Conservation (phyloP, 2,888 invertebrate species). For the Polymixis lichenea region DNA sequence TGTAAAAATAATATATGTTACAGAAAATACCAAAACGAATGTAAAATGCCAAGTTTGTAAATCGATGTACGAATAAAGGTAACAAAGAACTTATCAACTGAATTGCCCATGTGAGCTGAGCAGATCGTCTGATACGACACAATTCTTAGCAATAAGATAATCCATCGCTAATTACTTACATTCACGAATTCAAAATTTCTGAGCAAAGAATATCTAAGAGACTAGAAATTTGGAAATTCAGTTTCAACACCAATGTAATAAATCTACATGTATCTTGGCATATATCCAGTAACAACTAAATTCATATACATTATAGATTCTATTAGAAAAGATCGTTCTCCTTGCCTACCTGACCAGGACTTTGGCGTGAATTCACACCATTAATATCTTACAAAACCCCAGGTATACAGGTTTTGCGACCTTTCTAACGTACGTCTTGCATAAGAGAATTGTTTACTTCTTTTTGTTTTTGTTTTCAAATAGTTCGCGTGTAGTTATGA, state of each 20-base stretch:
- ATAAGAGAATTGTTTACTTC: conserved; percentile 61
- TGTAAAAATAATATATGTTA: conserved; percentile 12
- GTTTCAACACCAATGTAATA: background rate
- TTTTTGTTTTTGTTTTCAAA: conserved; percentile 75
- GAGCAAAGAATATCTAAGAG: background rate
- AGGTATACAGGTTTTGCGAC: conserved; percentile 53
- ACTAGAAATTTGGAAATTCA: background rate
- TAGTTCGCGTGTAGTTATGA: conserved; percentile 67
- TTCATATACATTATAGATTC: background rate
- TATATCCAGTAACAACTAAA: background rate
- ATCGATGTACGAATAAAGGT: conserved; percentile 4
- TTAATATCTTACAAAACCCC: conserved; percentile 31
- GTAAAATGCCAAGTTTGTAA: conserved; percentile 18
- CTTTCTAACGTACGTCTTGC: conserved; percentile 49
- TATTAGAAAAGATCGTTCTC: background rate
- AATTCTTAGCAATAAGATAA: conserved; percentile 8
- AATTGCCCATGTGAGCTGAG: conserved; percentile 19
- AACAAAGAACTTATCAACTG: conserved; percentile 39
- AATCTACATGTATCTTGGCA: no score
- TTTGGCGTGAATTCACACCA: conserved; percentile 25
- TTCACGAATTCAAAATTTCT: background rate
- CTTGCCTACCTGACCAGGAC: background rate
- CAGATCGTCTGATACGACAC: conserved; percentile 5
- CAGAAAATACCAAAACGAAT: conserved; percentile 22
- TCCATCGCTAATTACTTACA: background rate